Percentiles rank a stretch among this genome's conserved stretches.
Evolutionary conservation across 2,888 invertebrate species (phyloP).

Genomic region (Odiellus spinosus): DNA sequence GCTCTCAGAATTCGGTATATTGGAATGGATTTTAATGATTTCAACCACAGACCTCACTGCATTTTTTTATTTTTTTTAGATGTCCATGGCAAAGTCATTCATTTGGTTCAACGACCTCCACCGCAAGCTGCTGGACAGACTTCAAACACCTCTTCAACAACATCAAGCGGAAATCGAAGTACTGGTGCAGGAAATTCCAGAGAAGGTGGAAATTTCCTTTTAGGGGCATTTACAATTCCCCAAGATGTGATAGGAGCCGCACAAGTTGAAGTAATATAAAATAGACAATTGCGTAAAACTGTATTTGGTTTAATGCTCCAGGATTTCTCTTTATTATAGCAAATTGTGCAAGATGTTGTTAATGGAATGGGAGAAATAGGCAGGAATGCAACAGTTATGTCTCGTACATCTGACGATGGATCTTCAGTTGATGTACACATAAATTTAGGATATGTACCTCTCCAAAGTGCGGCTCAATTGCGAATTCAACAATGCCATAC

Average conservation of each 20-base stretch:
- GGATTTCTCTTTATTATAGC: slow-evolving; percentile 21
- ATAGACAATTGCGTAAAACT: background rate
- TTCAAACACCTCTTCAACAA: slow-evolving; percentile 8
- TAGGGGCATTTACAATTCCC: slow-evolving; percentile 30
- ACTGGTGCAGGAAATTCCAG: slow-evolving; percentile 6
- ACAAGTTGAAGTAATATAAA: slow-evolving; percentile 26
- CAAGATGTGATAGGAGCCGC: slow-evolving; percentile 27
- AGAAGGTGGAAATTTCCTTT: slow-evolving; percentile 23
- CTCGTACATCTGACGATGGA: slow-evolving; percentile 27
- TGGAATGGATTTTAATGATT: background rate
- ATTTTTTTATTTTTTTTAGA: slow-evolving; percentile 36
- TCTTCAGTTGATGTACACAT: slow-evolving; percentile 32
- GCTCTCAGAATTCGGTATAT: slow-evolving; percentile 63
- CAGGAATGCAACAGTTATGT: slow-evolving; percentile 29
- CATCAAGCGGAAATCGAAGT: slow-evolving; percentile 4
- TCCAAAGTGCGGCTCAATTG: slow-evolving; percentile 16
- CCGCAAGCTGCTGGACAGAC: slow-evolving; percentile 33
- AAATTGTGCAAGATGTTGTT: slow-evolving; percentile 30
- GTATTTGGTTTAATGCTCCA: background rate
- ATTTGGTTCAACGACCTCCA: slow-evolving; percentile 74
- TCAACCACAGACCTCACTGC: background rate
- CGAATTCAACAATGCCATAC: slow-evolving; percentile 11
- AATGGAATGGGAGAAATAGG: slow-evolving; percentile 30
- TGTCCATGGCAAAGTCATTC: slow-evolving; percentile 79
- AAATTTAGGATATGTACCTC: slow-evolving; percentile 25